phyloP scores from a whole-genome alignment of 1,140 invertebrate species.

The Macrobrachium rosenbergii region DNA sequence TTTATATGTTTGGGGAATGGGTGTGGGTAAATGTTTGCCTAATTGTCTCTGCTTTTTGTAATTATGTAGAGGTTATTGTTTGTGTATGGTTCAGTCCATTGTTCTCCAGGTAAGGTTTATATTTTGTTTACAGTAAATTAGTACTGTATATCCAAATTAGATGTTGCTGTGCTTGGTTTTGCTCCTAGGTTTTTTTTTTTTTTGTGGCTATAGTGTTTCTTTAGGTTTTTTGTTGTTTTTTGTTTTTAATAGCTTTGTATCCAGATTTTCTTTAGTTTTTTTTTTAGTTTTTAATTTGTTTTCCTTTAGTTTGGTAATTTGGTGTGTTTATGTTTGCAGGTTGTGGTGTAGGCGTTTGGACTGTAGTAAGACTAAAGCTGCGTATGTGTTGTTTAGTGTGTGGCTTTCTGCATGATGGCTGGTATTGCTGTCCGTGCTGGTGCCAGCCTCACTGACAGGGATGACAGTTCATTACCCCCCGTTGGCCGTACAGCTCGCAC shows the following conservation, averaged over 20 bases:
- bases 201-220: no score
- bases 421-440: slow-evolving; percentile 55
- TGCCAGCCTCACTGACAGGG: slow-evolving; percentile 39
- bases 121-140: no score
- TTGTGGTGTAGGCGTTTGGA: slow-evolving; percentile 63
- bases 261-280: slow-evolving; percentile 36
- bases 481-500: slow-evolving; percentile 40
- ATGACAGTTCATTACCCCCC: slow-evolving; percentile 45
- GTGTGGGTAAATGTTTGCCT: no score
- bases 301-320: slow-evolving; percentile 38
- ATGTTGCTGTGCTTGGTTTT: no score
- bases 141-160: no score
- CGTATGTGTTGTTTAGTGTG: slow-evolving; percentile 64
- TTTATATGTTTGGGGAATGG: no score
- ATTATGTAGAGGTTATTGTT: no score
- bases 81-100: no score
- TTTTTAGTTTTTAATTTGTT: slow-evolving; percentile 26
- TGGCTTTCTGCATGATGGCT: slow-evolving; percentile 65
- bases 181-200: no score
- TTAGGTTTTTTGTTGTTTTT: neutral
- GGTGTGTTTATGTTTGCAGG: slow-evolving; percentile 64
- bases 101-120: no score
- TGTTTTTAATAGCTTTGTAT: slow-evolving; percentile 29
- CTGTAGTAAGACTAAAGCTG: slow-evolving; percentile 58
- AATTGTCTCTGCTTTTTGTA: no score